phyloP scores from a whole-genome alignment of 2,113 vertebrate genomes.

The Entelurus aequoreus region DNA sequence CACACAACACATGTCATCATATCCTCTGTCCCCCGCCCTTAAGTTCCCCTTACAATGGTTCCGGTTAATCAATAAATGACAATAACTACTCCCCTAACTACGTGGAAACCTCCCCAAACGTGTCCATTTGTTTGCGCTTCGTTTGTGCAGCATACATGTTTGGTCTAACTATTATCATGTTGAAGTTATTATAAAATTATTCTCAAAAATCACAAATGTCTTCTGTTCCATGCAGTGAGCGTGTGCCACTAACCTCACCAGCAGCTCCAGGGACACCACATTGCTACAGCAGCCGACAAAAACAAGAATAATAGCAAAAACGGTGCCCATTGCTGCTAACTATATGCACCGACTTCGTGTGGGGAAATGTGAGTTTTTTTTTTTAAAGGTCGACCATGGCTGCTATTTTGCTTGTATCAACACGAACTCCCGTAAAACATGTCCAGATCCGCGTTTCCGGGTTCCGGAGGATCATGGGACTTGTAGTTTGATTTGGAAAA shows the following conservation, averaged over 20 bases:
- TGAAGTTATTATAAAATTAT: no score
- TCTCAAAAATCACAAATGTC: no score
- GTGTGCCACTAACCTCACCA: slow-evolving; percentile 66
- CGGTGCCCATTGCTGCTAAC: slow-evolving; percentile 50
- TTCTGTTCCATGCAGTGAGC: neutral
- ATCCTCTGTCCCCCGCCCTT: no score
- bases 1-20: no score
- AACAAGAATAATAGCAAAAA: slow-evolving; percentile 59
- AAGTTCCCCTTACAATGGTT: no score
- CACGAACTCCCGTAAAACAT: slow-evolving; percentile 28
- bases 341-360: neutral
- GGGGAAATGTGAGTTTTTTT: neutral
- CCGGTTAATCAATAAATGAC: no score
- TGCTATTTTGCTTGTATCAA: neutral
- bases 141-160: no score
- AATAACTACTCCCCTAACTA: no score
- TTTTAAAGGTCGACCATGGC: slow-evolving; percentile 24
- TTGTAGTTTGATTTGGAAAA: slow-evolving; percentile 48
- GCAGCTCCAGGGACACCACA: slow-evolving; percentile 73
- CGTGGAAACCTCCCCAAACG: no score
- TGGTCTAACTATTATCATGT: no score
- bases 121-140: no score
- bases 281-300: slow-evolving; percentile 73
- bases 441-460: slow-evolving; percentile 21
- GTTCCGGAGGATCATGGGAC: slow-evolving; percentile 21